These are phyloP conservation scores for Otus sunia DNA, from an alignment of 2,113 vertebrate species.

Conservation along the genomic window DNA sequence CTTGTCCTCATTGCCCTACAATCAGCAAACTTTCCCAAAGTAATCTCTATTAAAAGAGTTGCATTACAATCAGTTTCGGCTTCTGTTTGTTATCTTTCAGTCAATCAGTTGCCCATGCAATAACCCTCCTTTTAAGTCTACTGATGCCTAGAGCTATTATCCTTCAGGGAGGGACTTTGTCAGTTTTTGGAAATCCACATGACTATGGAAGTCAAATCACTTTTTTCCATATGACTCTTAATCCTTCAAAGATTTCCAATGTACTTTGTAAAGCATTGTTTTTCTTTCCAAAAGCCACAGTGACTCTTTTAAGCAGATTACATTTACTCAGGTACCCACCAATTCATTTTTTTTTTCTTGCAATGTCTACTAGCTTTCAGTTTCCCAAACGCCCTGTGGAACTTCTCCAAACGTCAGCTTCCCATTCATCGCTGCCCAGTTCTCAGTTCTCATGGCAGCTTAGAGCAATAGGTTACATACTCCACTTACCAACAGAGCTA, in stretches of 20 bases:
- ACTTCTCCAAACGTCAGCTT: background rate
- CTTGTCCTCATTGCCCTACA: background rate
- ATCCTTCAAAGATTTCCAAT: background rate
- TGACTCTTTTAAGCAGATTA: background rate
- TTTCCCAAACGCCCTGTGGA: background rate
- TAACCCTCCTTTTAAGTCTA: background rate
- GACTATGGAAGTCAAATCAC: background rate
- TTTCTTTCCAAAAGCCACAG: background rate
- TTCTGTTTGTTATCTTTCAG: background rate
- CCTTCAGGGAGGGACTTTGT: background rate
- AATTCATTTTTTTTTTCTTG: background rate
- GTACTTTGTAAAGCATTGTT: background rate
- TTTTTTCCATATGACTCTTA: background rate
- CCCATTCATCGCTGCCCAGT: background rate
- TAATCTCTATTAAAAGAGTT: background rate
- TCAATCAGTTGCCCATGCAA: background rate
- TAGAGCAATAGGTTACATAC: background rate
- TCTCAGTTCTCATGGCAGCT: background rate
- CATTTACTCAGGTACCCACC: background rate
- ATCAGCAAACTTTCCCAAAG: background rate
- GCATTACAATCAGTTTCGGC: background rate
- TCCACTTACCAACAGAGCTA: background rate
- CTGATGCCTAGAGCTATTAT: background rate
- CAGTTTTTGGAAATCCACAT: background rate
- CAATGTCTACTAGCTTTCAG: background rate